Percentiles rank a stretch among this genome's conserved stretches.
phyloP scores from a whole-genome alignment of 2,888 invertebrate genomes.

The Baronia brevicornis region DNA sequence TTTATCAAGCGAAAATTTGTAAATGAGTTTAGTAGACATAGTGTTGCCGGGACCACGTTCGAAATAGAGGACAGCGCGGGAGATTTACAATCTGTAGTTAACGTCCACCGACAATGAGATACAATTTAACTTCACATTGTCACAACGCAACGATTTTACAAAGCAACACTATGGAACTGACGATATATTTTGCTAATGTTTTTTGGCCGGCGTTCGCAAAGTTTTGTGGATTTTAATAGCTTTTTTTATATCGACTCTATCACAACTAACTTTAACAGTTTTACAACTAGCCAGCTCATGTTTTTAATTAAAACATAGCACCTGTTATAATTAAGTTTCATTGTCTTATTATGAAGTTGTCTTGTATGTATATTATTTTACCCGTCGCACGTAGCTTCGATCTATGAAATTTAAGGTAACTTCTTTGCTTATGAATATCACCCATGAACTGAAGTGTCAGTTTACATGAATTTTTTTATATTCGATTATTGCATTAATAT shows the following conservation, averaged over 20 bases:
- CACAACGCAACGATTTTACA: constrained; percentile 51
- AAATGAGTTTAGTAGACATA: too few relatives aligned
- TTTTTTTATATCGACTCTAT: constrained; percentile 37
- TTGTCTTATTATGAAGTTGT: too few relatives aligned
- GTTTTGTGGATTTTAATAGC: constrained; percentile 38
- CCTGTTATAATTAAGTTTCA: too few relatives aligned
- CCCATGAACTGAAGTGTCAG: too few relatives aligned
- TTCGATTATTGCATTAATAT: too few relatives aligned
- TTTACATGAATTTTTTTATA: too few relatives aligned
- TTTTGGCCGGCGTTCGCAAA: constrained; percentile 53
- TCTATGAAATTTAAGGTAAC: too few relatives aligned
- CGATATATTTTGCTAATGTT: constrained; percentile 52
- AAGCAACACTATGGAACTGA: constrained; percentile 41
- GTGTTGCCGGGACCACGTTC: too few relatives aligned
- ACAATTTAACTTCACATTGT: constrained; percentile 52
- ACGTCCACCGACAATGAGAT: constrained; percentile 62
- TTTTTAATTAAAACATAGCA: constrained; percentile 46
- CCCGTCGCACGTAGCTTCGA: too few relatives aligned
- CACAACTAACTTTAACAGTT: constrained; percentile 55
- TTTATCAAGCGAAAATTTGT: too few relatives aligned
- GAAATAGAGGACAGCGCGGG: constrained; percentile 34
- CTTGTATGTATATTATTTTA: too few relatives aligned
- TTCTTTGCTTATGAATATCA: too few relatives aligned
- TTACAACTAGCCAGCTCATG: constrained; percentile 40
- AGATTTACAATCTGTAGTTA: constrained; percentile 66